These are phyloP conservation scores for Danio choprae DNA, from an alignment of 2,797 vertebrate species.

Conservation along the genomic window DNA sequence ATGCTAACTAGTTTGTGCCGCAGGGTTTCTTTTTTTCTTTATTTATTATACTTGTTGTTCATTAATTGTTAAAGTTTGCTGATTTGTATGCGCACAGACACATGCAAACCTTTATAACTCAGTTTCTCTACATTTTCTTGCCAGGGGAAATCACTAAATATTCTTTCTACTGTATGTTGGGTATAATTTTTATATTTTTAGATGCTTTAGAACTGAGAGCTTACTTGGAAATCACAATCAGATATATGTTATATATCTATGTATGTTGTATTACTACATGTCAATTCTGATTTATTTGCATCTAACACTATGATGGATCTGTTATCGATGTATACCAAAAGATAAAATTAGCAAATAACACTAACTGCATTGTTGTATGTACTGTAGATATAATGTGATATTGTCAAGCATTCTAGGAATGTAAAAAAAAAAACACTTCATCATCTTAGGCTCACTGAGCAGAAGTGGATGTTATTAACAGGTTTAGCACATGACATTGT, in stretches of 20 bases:
- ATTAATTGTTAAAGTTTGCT: not conserved
- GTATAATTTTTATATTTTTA: too few relatives aligned
- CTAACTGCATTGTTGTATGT: not conserved
- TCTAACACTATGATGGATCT: not conserved
- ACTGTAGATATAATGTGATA: not conserved
- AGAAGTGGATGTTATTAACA: not conserved
- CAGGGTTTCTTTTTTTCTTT: not conserved
- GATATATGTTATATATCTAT: too few relatives aligned
- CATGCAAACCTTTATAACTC: not conserved
- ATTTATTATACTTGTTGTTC: not conserved
- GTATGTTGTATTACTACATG: too few relatives aligned
- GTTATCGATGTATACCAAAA: not conserved
- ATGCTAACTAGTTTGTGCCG: not conserved
- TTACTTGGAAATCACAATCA: too few relatives aligned
- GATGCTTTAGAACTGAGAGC: too few relatives aligned
- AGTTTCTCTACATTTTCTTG: too few relatives aligned
- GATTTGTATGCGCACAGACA: not conserved
- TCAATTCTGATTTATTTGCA: too few relatives aligned
- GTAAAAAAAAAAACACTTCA: not conserved
- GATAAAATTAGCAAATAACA: not conserved
- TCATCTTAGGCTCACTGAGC: too few relatives aligned
- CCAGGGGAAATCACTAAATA: too few relatives aligned
- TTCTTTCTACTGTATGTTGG: too few relatives aligned
- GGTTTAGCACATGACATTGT: not conserved
- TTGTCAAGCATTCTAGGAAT: not conserved